phyloP scores from a whole-genome alignment of 2,113 vertebrate genomes.

The Dicerorhinus sumatrensis region DNA sequence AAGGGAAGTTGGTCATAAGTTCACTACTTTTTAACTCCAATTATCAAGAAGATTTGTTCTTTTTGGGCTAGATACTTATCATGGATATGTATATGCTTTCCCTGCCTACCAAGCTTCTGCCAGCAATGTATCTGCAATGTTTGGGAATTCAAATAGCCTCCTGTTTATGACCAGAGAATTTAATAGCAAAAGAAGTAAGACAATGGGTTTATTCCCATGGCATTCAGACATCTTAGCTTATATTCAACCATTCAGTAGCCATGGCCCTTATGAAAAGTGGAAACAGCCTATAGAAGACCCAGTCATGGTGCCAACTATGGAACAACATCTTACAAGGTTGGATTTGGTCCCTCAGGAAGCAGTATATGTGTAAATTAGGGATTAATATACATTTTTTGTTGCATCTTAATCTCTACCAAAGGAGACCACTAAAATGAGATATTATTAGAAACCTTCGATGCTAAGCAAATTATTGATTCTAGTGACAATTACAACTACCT shows the following conservation, averaged over 20 bases:
- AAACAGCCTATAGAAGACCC: not conserved
- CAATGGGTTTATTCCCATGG: not conserved
- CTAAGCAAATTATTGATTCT: not conserved
- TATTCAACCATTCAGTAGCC: not conserved
- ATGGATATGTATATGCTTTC: not conserved
- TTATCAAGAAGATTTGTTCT: not conserved
- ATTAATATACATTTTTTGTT: not conserved
- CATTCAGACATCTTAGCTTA: not conserved
- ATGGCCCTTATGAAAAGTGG: not conserved
- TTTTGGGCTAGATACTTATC: not conserved
- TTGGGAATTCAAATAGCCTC: not conserved
- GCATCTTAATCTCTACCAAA: not conserved
- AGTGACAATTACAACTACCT: not conserved
- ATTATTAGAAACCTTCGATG: not conserved
- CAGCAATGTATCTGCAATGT: not conserved
- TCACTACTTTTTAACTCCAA: not conserved
- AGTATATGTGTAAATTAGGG: not conserved
- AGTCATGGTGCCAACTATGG: no score
- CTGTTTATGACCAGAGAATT: not conserved
- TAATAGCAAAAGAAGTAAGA: not conserved
- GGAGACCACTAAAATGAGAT: not conserved
- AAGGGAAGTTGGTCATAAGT: not conserved
- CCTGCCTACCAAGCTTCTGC: not conserved
- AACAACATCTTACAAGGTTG: not conserved
- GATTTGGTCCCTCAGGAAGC: not conserved